phyloP scores from a whole-genome alignment of 2,888 invertebrate genomes.

The Meloe dianella region DNA sequence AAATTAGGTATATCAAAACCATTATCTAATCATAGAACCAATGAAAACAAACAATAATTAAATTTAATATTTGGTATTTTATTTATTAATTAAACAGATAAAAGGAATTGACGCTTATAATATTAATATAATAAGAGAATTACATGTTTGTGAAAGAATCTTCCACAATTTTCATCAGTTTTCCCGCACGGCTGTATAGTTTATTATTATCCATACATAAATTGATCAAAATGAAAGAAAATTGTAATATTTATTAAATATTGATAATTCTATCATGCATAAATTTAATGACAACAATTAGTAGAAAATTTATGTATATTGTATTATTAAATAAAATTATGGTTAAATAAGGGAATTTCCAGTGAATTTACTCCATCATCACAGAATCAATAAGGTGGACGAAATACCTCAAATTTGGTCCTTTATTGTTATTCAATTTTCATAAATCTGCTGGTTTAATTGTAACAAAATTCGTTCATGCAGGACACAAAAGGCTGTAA shows the following conservation, averaged over 20 bases:
- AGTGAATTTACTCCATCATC: too few species aligned
- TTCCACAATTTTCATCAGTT: slow-evolving; percentile 4
- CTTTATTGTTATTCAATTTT: too few species aligned
- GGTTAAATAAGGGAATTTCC: too few species aligned
- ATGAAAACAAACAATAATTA: slow-evolving; percentile 37
- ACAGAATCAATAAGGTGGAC: too few species aligned
- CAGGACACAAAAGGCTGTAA: too few species aligned
- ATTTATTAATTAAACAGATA: neutral
- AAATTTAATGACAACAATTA: neutral
- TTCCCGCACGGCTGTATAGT: neutral
- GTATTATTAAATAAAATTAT: too few species aligned
- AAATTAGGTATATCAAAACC: slow-evolving; percentile 91
- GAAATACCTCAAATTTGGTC: too few species aligned
- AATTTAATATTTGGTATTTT: neutral
- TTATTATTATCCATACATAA: neutral
- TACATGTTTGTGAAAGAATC: neutral
- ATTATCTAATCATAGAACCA: slow-evolving; percentile 61
- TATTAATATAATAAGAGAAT: too few species aligned
- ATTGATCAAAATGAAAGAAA: neutral
- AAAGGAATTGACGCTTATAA: slow-evolving; percentile 9
- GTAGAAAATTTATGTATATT: slow-evolving; percentile 1
- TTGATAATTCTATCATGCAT: too few species aligned
- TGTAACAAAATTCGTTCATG: too few species aligned
- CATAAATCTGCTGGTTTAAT: too few species aligned
- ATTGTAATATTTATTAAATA: too few species aligned